phyloP scores from a whole-genome alignment of 2,113 vertebrate species.

The Gallinago media region DNA sequence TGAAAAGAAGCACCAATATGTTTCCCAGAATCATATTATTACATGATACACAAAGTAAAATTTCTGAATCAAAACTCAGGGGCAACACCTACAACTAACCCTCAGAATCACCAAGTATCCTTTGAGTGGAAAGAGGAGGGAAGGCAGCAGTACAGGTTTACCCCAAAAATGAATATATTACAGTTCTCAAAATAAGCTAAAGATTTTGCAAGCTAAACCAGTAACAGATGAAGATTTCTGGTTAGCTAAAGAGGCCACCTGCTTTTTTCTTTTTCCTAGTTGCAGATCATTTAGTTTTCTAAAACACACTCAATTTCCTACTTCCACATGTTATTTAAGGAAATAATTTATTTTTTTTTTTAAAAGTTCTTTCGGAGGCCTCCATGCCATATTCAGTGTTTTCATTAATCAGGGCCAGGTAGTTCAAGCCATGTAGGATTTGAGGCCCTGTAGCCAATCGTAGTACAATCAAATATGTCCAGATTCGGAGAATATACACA shows the following conservation, averaged over 20 bases:
- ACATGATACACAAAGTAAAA: background rate
- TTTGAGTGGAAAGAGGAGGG: background rate
- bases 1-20: background rate
- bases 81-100: background rate
- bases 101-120: background rate
- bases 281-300: background rate
- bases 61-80: background rate
- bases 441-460: background rate
- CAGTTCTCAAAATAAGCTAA: fast-evolving
- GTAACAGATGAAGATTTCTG: background rate
- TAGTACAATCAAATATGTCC: background rate
- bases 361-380: background rate
- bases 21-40: background rate
- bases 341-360: background rate
- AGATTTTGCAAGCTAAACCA: background rate
- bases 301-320: background rate
- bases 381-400: background rate
- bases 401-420: background rate
- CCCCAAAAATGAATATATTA: background rate
- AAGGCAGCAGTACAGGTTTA: background rate
- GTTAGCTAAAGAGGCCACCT: background rate
- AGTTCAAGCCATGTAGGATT: background rate
- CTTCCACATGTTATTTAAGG: background rate
- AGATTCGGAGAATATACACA: background rate
- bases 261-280: background rate